Evolutionary conservation across 1,140 invertebrate species (phyloP).

Genomic region (Ceratina calcarata): DNA sequence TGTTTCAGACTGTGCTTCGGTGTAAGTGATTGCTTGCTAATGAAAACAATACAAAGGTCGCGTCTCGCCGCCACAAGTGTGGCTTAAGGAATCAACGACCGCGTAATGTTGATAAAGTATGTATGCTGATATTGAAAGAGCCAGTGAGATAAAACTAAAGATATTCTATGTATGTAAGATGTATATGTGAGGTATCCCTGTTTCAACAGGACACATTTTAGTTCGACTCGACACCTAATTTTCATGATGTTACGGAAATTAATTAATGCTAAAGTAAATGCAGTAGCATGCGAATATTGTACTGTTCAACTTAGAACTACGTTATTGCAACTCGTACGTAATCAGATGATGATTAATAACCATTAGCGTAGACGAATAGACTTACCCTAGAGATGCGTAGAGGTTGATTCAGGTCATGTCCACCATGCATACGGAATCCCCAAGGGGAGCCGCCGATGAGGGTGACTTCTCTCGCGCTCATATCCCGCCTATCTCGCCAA

Average conservation of each 20-base stretch:
- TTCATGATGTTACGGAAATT: too few relatives aligned
- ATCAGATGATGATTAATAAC: background rate
- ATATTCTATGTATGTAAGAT: too few relatives aligned
- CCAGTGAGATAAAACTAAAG: background rate
- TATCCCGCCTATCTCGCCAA: constrained; percentile 72
- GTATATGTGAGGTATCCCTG: too few relatives aligned
- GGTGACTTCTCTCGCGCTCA: constrained; percentile 85
- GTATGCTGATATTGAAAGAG: background rate
- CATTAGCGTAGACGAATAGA: constrained; percentile 55
- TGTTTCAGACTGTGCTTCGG: background rate
- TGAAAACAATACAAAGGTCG: background rate
- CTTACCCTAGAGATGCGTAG: constrained; percentile 90
- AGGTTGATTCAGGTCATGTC: constrained; percentile 86
- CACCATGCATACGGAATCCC: constrained; percentile 94
- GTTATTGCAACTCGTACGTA: too few relatives aligned
- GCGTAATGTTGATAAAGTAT: background rate
- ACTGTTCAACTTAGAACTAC: too few relatives aligned
- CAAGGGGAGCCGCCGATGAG: constrained; percentile 91
- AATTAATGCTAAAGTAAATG: background rate
- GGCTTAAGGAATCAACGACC: background rate
- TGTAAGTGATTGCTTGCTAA: background rate
- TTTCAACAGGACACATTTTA: too few relatives aligned
- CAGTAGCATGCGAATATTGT: background rate
- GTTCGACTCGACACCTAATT: too few relatives aligned
- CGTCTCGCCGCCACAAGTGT: too few relatives aligned